A percentile compares a stretch with the other conserved stretches of the same genome.
These are phyloP conservation scores for Eretmodus cyanostictus DNA, from an alignment of 2,113 vertebrate species.

Conservation along the genomic window DNA sequence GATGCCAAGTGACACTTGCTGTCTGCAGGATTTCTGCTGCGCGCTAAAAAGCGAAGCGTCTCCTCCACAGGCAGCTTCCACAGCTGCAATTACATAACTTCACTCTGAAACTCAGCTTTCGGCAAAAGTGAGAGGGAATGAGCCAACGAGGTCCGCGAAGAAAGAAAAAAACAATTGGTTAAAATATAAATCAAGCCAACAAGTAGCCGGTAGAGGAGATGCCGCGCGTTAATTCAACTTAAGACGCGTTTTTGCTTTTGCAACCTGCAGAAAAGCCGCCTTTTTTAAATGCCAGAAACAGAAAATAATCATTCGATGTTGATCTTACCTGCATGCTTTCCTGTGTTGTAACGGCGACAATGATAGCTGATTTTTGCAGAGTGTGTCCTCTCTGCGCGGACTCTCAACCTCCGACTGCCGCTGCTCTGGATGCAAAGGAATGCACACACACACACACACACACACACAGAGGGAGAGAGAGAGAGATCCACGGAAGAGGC, in stretches of 20 bases:
- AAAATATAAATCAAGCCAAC: background rate
- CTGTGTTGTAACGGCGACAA: background rate
- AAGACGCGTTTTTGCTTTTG: background rate
- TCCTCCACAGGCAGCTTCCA: background rate
- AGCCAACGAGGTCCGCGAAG: background rate
- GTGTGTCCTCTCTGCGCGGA: constrained; percentile 23
- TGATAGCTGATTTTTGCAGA: background rate
- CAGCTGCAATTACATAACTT: constrained; percentile 57
- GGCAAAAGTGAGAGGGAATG: background rate
- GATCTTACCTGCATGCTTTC: constrained; percentile 61
- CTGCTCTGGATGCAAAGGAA: constrained; percentile 51
- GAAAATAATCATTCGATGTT: accelerated
- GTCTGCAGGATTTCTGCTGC: background rate
- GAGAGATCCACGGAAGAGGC: background rate
- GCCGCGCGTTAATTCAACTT: background rate
- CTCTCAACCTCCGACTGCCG: constrained; percentile 37
- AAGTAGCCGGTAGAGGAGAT: background rate
- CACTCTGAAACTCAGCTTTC: constrained; percentile 30
- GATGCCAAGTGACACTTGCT: constrained; percentile 39
- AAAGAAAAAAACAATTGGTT: background rate
- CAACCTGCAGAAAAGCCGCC: background rate
- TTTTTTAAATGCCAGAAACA: too few species aligned
- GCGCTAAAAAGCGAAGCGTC: background rate
- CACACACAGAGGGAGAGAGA: accelerated
- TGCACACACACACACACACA: background rate